Conservation (phyloP, 1,140 invertebrate genomes). For the Leptonema lineaticorne region DNA sequence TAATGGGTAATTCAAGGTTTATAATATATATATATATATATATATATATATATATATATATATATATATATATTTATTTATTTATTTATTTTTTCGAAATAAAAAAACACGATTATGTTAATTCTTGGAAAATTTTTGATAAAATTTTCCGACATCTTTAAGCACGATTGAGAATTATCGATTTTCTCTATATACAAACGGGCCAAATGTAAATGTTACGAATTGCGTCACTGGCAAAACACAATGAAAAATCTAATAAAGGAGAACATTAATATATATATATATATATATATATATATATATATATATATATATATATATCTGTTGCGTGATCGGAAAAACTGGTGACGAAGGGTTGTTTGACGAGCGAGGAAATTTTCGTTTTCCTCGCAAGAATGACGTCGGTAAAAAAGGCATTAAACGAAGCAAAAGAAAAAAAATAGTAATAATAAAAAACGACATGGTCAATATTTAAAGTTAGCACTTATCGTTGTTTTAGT, state of each 20-base stretch:
- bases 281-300: too few relatives aligned
- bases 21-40: too few relatives aligned
- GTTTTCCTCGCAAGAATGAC: not conserved
- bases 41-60: too few relatives aligned
- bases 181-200: too few relatives aligned
- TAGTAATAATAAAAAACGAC: not conserved
- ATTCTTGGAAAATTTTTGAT: too few relatives aligned
- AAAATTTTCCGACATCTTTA: not conserved
- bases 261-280: too few relatives aligned
- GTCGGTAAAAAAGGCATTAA: too few relatives aligned
- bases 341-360: not conserved
- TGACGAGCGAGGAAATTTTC: not conserved
- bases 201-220: conserved; percentile 7
- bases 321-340: not conserved
- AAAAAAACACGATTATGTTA: too few relatives aligned
- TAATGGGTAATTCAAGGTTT: too few relatives aligned
- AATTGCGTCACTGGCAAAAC: not conserved
- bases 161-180: not conserved
- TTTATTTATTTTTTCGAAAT: too few relatives aligned
- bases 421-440: not conserved
- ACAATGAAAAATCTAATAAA: not conserved
- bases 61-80: too few relatives aligned
- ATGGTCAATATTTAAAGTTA: conserved; percentile 10
- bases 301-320: not conserved
- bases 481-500: not conserved